Conservation (phyloP, 2,113 vertebrate genomes). For the Apodemus speciosus region DNA sequence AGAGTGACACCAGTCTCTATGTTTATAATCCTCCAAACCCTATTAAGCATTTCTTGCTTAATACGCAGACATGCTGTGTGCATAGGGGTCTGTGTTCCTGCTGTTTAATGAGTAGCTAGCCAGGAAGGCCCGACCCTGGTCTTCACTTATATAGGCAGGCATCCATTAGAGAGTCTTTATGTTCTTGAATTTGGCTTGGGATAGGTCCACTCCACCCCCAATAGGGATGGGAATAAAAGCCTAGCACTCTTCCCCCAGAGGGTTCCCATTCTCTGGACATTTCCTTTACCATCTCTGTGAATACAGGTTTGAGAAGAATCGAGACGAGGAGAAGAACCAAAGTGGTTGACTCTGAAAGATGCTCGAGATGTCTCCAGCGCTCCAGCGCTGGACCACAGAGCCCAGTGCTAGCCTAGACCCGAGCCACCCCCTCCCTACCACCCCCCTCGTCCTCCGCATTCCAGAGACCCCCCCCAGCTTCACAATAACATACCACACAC, state of each 20-base stretch:
- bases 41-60: accelerated
- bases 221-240: neutral
- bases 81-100: neutral
- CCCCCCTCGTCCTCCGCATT: accelerated
- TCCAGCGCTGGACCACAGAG: neutral
- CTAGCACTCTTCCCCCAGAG: neutral
- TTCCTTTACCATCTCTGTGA: neutral
- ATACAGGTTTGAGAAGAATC: neutral
- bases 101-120: neutral
- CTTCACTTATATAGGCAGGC: neutral
- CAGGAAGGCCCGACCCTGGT: neutral
- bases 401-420: too few species aligned
- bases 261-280: neutral
- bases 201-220: too few species aligned
- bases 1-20: neutral
- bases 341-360: neutral
- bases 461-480: neutral
- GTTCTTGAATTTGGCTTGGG: neutral
- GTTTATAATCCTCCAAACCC: neutral
- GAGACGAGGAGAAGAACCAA: too few species aligned
- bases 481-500: slow-evolving; percentile 25
- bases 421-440: too few species aligned
- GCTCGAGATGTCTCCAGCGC: too few species aligned
- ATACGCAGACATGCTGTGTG: too few species aligned
- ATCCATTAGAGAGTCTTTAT: neutral